A percentile compares a stretch with the other conserved stretches of the same genome.
phyloP scores from a whole-genome alignment of 1,140 invertebrate species.

The Cheumatopsyche charites region DNA sequence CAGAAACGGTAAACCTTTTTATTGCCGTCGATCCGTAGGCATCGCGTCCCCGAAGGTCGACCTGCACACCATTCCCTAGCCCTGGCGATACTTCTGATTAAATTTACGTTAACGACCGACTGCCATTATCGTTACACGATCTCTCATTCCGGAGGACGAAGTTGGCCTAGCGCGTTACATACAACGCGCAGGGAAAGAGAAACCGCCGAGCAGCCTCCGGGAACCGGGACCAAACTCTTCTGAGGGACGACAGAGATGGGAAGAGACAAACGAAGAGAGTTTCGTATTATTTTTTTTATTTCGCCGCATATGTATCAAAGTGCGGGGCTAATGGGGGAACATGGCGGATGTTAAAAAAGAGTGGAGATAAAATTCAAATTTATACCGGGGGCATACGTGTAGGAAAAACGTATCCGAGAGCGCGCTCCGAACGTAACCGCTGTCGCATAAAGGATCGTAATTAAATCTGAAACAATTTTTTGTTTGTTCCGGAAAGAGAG shows the following conservation, averaged over 20 bases:
- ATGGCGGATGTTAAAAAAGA: constrained; percentile 11
- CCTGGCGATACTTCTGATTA: constrained; percentile 44
- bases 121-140: constrained; percentile 47
- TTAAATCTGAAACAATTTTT: constrained; percentile 11
- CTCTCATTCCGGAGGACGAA: constrained; percentile 33
- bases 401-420: constrained; percentile 9
- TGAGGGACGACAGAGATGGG: not conserved
- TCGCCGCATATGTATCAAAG: constrained; percentile 16
- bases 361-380: constrained; percentile 21
- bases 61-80: not conserved
- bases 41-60: constrained; percentile 5
- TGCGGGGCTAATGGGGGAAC: constrained; percentile 6
- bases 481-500: too few species aligned
- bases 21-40: constrained; percentile 37
- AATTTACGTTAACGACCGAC: constrained; percentile 47
- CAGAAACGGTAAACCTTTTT: constrained; percentile 43
- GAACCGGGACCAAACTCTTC: not conserved
- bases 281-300: constrained; percentile 19
- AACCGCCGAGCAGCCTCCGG: not conserved
- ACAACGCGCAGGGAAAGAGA: not conserved
- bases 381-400: constrained; percentile 1
- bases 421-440: not conserved
- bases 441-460: not conserved
- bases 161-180: not conserved
- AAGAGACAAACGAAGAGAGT: too few species aligned